A percentile compares a stretch with the other conserved stretches of the same genome.
Evolutionary conservation across 2,113 vertebrate species (phyloP).

Genomic region (Tetrao urogallus): DNA sequence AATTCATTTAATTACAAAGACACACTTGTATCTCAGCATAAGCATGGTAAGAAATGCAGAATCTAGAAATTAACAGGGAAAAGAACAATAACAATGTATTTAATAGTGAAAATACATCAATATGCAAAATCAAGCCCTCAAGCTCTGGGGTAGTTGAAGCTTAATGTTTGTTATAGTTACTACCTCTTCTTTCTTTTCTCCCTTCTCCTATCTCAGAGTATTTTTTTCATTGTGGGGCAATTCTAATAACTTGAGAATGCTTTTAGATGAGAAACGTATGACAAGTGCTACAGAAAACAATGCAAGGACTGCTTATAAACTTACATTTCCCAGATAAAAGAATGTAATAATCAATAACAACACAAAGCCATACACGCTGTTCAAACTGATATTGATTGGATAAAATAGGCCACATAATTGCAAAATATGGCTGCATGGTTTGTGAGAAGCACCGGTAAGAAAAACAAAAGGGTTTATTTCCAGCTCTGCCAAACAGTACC

Average conservation of each 20-base stretch:
- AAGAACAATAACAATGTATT: not conserved
- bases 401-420: not conserved
- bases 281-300: not conserved
- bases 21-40: not conserved
- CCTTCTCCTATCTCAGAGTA: not conserved
- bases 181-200: not conserved
- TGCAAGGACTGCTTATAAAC: not conserved
- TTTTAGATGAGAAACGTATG: not conserved
- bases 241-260: not conserved
- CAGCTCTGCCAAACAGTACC: not conserved
- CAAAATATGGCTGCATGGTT: not conserved
- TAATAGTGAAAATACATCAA: not conserved
- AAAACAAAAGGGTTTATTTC: not conserved
- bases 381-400: not conserved
- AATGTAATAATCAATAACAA: not conserved
- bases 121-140: not conserved
- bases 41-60: not conserved
- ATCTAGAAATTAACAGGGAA: not conserved
- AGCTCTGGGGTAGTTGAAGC: not conserved
- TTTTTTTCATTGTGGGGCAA: not conserved
- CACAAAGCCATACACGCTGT: not conserved
- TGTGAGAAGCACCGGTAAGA: not conserved
- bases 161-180: not conserved
- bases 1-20: not conserved
- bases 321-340: not conserved